Evolutionary conservation across 2,888 invertebrate species (phyloP).

Genomic region (Aethes cnicana): DNA sequence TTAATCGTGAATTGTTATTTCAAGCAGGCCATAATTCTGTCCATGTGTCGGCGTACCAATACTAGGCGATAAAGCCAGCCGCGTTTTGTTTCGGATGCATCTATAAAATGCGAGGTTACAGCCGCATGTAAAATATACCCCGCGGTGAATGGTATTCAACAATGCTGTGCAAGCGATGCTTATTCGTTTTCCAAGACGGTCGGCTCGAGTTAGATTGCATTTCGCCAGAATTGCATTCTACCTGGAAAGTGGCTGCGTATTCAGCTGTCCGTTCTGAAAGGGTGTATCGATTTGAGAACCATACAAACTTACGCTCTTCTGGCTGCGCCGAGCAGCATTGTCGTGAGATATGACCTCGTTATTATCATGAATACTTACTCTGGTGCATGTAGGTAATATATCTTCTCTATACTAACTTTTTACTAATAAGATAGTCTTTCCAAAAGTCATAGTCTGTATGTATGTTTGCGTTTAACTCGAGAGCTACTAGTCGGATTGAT

Average conservation of each 20-base stretch:
- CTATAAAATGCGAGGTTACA: slow-evolving; percentile 53
- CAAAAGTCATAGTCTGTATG: too few relatives aligned
- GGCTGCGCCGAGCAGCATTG: too few relatives aligned
- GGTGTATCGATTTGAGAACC: too few relatives aligned
- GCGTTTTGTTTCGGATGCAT: slow-evolving; percentile 44
- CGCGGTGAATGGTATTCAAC: slow-evolving; percentile 46
- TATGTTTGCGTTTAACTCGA: too few relatives aligned
- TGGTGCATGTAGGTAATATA: too few relatives aligned
- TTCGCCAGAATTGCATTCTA: slow-evolving; percentile 50
- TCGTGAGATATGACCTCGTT: too few relatives aligned
- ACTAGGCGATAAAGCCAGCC: slow-evolving; percentile 21
- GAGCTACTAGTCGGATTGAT: too few relatives aligned
- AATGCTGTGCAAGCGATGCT: slow-evolving; percentile 42
- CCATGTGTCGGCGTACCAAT: neutral
- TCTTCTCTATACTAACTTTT: too few relatives aligned
- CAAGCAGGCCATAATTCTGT: neutral
- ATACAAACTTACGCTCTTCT: too few relatives aligned
- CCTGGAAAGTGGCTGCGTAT: slow-evolving; percentile 37
- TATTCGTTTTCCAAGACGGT: slow-evolving; percentile 61
- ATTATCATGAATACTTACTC: too few relatives aligned
- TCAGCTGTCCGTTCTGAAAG: too few relatives aligned
- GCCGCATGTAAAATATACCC: slow-evolving; percentile 48
- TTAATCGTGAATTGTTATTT: slow-evolving; percentile 6
- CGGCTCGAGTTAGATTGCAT: slow-evolving; percentile 45
- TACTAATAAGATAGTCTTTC: too few relatives aligned